Percentiles rank a stretch among this genome's conserved stretches.
phyloP scores from a whole-genome alignment of 2,113 vertebrate genomes.

The Equus quagga region DNA sequence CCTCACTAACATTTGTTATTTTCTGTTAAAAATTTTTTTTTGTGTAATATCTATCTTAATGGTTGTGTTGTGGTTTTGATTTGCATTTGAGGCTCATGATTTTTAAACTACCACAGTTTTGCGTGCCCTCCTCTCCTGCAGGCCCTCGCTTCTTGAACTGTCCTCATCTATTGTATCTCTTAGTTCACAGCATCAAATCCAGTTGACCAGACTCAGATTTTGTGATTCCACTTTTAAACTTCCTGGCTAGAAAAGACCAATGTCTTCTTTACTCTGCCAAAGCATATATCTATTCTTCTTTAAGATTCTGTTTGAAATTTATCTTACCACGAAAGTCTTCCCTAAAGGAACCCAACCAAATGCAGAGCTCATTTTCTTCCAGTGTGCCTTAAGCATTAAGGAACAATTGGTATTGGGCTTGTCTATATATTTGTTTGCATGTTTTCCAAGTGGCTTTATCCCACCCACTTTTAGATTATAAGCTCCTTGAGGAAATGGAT shows the following conservation, averaged over 20 bases:
- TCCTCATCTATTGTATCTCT: background rate
- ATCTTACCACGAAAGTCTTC: background rate
- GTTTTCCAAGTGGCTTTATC: background rate
- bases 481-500: background rate
- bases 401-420: background rate
- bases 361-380: background rate
- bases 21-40: background rate
- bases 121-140: background rate
- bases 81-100: background rate
- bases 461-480: background rate
- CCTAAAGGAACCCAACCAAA: background rate
- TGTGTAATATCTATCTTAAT: background rate
- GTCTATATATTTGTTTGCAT: background rate
- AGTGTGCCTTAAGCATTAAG: background rate
- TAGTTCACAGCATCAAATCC: background rate
- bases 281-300: background rate
- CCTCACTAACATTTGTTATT: background rate
- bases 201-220: background rate
- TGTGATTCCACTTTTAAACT: background rate
- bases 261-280: background rate
- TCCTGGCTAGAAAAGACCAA: background rate
- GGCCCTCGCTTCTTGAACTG: background rate
- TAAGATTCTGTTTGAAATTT: constrained; percentile 19
- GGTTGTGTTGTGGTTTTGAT: background rate
- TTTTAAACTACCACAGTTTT: background rate